Percentiles rank a stretch among this genome's conserved stretches.
These are phyloP conservation scores for Conops quadrifasciatus DNA, from an alignment of 2,888 invertebrate genomes.

Conservation along the genomic window DNA sequence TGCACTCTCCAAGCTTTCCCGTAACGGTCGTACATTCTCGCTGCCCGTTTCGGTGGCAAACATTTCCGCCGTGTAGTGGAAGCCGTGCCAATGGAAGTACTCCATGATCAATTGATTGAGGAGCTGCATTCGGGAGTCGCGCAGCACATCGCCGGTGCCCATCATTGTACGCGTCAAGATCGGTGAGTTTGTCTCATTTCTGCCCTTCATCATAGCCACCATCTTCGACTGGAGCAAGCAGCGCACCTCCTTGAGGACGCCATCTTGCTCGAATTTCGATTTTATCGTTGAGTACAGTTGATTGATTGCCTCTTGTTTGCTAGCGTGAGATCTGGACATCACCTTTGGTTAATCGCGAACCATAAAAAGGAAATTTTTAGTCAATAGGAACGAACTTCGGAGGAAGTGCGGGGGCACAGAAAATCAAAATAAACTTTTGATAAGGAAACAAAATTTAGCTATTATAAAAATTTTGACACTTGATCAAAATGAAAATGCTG, in stretches of 20 bases:
- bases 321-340: constrained; percentile 42
- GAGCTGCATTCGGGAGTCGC: constrained; percentile 47
- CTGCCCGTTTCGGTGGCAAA: constrained; percentile 58
- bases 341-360: constrained; percentile 5
- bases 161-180: constrained; percentile 32
- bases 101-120: constrained; percentile 61
- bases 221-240: constrained; percentile 56
- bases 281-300: constrained; percentile 50
- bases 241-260: constrained; percentile 52
- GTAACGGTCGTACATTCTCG: constrained; percentile 43
- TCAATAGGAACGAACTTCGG: not conserved
- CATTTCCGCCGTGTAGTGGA: constrained; percentile 60
- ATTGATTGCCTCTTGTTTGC: constrained; percentile 46
- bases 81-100: constrained; percentile 61
- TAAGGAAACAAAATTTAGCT: constrained; percentile 6
- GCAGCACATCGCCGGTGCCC: constrained; percentile 1
- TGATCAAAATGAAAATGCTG: constrained; percentile 1
- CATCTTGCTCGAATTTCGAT: constrained; percentile 51
- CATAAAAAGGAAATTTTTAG: not conserved
- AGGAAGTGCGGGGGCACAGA: not conserved
- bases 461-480: constrained; percentile 9
- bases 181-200: constrained; percentile 37
- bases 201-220: constrained; percentile 52
- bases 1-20: constrained; percentile 49
- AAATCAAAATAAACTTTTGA: constrained; percentile 17